phyloP scores from a whole-genome alignment of 2,888 invertebrate species.

The Sphaeridia pumilis region DNA sequence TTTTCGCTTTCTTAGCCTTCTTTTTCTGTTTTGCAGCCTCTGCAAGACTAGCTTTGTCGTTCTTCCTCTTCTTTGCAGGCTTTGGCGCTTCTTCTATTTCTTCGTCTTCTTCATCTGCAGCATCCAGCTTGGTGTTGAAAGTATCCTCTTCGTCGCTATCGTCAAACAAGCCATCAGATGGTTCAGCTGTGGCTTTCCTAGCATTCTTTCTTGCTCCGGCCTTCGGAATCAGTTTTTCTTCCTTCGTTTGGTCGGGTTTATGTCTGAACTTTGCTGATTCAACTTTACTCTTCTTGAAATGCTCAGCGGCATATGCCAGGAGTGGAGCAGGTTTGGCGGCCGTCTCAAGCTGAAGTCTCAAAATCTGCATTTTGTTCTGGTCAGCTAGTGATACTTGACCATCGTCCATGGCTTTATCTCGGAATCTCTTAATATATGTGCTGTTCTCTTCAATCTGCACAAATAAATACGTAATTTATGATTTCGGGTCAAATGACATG shows the following conservation, averaged over 20 bases:
- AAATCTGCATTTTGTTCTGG: conserved; percentile 27
- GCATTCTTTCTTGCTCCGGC: conserved; percentile 11
- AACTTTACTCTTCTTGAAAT: conserved; percentile 26
- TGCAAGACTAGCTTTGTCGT: conserved; percentile 7
- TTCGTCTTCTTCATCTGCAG: conserved; percentile 8
- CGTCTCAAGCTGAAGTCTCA: conserved; percentile 31
- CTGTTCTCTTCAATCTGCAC: conserved; percentile 31
- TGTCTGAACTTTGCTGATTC: conserved; percentile 22
- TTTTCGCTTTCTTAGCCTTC: conserved; percentile 12
- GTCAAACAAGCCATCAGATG: conserved; percentile 18
- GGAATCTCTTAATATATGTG: conserved; percentile 21
- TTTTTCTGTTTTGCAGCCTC: conserved; percentile 13
- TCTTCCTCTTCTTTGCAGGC: conserved; percentile 6
- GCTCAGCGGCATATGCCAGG: conserved; percentile 23
- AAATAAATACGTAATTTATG: background rate
- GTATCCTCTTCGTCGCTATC: conserved; percentile 1
- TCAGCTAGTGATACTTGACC: conserved; percentile 28
- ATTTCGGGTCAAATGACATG: background rate
- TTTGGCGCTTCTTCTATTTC: conserved; percentile 11
- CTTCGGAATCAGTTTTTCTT: conserved; percentile 32
- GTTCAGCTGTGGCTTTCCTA: conserved; percentile 17
- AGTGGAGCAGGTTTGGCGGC: conserved; percentile 28
- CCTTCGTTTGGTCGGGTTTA: conserved; percentile 26
- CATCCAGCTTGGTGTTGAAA: background rate
- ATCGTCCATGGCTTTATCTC: conserved; percentile 30